Evolutionary conservation across 2,888 invertebrate species (phyloP), one percentile per base, ranked within the genome.

Genomic region (Pherbina coryleti): DNA sequence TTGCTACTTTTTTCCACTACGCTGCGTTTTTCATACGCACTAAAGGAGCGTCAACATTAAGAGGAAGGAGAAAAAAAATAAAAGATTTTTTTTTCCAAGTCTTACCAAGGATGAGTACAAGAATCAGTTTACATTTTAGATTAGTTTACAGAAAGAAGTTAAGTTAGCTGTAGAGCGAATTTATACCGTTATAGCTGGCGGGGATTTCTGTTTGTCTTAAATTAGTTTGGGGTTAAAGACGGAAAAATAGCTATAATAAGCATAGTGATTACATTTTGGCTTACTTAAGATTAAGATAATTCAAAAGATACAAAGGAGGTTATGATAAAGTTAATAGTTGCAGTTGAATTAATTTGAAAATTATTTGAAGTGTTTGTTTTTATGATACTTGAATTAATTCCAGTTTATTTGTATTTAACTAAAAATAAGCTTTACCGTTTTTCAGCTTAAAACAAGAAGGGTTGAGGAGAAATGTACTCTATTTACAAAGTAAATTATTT

Each of bases 71-170:
- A 5, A 11, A 57, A 57, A 19, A 9, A 8, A 51, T 14, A 28
- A 69, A 1, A 51, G n/a, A 70, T 25, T 74, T n/a, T 60, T n/a
- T 19, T 22, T 1, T 49, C 34, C 19, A n/a, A n/a, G n/a, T 55
- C 17, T 9, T 51, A 31, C 25, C 34, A 31, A 51, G 31, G 51
- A 74, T 53, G 53, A 64, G 64, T 17, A 22, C 31, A 49, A 19
- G 74, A 34, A 49, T 64, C 53, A 51, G 51, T 53, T 74, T 74
- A 53, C 64, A 51, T 74, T 66, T 64, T 34, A 64, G 74, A 74
- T 74, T 74, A 66, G 74, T 74, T 74, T 74, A 64, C 74, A 60
- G 51, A 72, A n/a, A 22, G 22, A 49, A 67, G 37, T 67, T 37
- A 60, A 19, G 60, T 60, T 44, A 44, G 44, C 11, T 25, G 55